phyloP scores from a whole-genome alignment of 2,113 vertebrate genomes.

The Tenrec ecaudatus region DNA sequence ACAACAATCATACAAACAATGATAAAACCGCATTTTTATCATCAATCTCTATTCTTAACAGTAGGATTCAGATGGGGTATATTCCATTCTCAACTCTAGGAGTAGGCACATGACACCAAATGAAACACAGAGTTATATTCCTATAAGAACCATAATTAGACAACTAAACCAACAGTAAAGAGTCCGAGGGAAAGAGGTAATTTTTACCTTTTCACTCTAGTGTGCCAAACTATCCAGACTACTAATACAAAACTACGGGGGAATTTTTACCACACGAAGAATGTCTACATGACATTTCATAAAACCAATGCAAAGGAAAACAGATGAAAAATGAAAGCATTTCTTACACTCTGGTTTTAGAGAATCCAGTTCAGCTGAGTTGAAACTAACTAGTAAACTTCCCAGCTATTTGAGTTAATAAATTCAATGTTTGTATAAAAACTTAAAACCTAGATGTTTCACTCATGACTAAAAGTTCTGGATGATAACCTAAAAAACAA shows the following conservation, averaged over 20 bases:
- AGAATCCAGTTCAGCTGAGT: constrained; percentile 3
- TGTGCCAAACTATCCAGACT: constrained; percentile 12
- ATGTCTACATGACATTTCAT: background rate
- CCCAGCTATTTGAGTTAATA: background rate
- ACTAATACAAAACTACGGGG: background rate
- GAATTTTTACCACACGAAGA: constrained; percentile 28
- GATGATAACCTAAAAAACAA: too few species aligned
- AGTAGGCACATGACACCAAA: background rate
- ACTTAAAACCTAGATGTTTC: constrained; percentile 23
- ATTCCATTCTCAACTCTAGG: background rate
- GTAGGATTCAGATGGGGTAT: background rate
- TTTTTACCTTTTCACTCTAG: background rate
- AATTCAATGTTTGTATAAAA: constrained; percentile 32
- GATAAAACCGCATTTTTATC: constrained; percentile 21
- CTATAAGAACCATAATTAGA: background rate
- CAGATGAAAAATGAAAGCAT: constrained; percentile 27
- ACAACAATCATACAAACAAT: background rate
- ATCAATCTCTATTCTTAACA: constrained; percentile 14
- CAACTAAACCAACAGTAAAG: background rate
- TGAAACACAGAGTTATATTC: background rate
- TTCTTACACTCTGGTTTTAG: constrained; percentile 16
- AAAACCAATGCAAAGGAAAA: constrained; percentile 28
- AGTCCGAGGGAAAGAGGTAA: background rate
- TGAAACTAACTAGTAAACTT: constrained; percentile 54
- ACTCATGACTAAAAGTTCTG: background rate